A percentile compares a stretch with the other conserved stretches of the same genome.
Conservation (phyloP, 92 coral and sea anemone species). For the Zoanthus solanderi region DNA sequence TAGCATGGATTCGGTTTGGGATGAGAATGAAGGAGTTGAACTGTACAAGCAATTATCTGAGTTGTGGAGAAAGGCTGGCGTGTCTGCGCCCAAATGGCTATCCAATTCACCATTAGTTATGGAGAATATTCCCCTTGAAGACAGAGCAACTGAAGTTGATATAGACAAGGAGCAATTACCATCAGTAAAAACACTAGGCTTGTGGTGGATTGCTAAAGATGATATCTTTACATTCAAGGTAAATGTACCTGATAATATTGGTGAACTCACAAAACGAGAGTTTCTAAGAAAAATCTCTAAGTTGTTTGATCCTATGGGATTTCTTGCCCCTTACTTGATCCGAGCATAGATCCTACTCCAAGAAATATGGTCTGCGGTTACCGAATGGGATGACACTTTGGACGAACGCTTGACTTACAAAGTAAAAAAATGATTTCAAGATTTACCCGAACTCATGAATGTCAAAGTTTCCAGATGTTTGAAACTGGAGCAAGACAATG, state of each 20-base stretch:
- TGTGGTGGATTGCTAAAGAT: slow-evolving; percentile 62
- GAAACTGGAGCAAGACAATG: slow-evolving; percentile 33
- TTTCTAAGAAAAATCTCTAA: not conserved
- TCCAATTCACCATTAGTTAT: slow-evolving; percentile 20
- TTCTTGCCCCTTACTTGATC: slow-evolving; percentile 8
- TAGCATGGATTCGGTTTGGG: no score
- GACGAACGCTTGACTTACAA: not conserved
- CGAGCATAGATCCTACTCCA: slow-evolving; percentile 11
- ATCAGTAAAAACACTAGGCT: slow-evolving; percentile 52
- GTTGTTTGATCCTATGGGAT: slow-evolving; percentile 69
- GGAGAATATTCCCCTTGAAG: no score
- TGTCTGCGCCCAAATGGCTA: not conserved
- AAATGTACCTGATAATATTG: not conserved
- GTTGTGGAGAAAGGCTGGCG: slow-evolving; percentile 58
- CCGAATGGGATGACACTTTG: slow-evolving; percentile 61
- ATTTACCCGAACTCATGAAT: slow-evolving; percentile 36
- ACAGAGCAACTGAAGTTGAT: no score
- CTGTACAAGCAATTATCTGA: slow-evolving; percentile 52
- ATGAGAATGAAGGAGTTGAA: no score
- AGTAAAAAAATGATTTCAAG: slow-evolving; percentile 44
- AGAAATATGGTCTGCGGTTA: slow-evolving; percentile 16
- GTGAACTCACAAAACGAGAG: slow-evolving; percentile 57
- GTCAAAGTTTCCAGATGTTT: slow-evolving; percentile 60
- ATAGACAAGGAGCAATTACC: no score
- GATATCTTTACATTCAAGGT: slow-evolving; percentile 52